Conservation (phyloP, 2,113 vertebrate genomes). For the Oceanites oceanicus region DNA sequence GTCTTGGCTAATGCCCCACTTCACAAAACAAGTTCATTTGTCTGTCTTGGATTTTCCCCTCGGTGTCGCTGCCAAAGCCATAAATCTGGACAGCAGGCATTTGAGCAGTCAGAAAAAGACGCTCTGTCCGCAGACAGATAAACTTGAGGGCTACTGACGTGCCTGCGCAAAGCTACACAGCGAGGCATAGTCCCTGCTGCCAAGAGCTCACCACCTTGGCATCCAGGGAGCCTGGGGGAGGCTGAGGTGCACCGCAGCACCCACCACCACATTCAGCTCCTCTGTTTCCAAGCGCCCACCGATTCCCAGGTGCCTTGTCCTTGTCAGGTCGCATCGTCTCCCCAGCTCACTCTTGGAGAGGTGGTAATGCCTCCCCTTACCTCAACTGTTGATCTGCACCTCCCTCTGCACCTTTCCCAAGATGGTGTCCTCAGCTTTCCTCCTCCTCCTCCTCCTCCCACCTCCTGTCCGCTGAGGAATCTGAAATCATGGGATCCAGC, state of each 20-base stretch:
- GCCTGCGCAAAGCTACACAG: no score
- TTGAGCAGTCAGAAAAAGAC: no score
- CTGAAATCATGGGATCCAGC: fast-evolving
- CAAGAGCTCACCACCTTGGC: background rate
- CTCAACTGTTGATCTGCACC: background rate
- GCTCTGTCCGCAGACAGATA: no score
- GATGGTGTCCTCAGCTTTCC: background rate
- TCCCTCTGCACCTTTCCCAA: background rate
- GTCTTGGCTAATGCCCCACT: no score
- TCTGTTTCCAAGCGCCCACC: background rate
- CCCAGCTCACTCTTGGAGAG: background rate
- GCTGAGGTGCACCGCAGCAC: background rate
- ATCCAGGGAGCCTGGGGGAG: background rate
- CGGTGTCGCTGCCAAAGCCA: no score
- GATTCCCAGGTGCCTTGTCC: background rate
- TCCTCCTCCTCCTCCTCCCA: background rate
- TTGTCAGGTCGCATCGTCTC: background rate
- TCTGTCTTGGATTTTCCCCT: no score
- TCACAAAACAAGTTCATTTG: no score
- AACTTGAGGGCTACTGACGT: no score
- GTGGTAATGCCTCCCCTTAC: background rate
- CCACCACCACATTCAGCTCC: background rate
- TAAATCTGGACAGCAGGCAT: no score
- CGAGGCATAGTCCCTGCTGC: no score
- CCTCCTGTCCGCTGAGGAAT: background rate